A percentile compares a stretch with the other conserved stretches of the same genome.
phyloP scores from a whole-genome alignment of 2,888 invertebrate species.

The Pseudococcus jackbeardsleyi region DNA sequence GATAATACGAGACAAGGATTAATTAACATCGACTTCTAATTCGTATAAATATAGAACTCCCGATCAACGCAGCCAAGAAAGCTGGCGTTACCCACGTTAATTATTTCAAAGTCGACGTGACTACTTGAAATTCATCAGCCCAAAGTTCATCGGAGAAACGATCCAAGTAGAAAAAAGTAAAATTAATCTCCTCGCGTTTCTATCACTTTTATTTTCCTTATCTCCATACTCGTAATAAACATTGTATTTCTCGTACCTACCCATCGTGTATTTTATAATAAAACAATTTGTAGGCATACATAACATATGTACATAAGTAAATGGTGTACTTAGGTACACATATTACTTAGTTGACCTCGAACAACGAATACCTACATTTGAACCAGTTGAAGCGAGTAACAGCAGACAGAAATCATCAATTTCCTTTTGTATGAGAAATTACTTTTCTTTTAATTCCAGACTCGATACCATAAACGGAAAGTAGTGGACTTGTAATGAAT shows the following conservation, averaged over 20 bases:
- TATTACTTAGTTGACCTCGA: constrained; percentile 29
- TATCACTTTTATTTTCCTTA: background rate
- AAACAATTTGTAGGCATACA: constrained; percentile 36
- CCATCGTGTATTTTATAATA: background rate
- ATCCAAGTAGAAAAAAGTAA: background rate
- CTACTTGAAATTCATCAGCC: too few relatives aligned
- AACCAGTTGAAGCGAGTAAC: constrained; percentile 53
- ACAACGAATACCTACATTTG: constrained; percentile 52
- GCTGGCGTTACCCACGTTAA: background rate
- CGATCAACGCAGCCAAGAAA: background rate
- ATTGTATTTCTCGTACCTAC: background rate
- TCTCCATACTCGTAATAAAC: background rate
- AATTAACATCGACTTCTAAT: background rate
- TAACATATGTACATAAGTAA: background rate
- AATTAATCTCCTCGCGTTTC: background rate
- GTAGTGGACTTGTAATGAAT: constrained; percentile 44
- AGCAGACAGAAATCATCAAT: constrained; percentile 54
- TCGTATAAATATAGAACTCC: background rate
- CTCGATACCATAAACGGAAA: constrained; percentile 58
- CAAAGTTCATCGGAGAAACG: background rate
- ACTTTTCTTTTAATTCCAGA: constrained; percentile 60
- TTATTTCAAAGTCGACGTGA: constrained; percentile 5
- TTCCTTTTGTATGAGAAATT: constrained; percentile 58
- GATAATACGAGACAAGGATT: background rate
- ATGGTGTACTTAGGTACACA: background rate